Base-by-base conservation (phyloP, 2,888 invertebrate genomes). In the Branchipolynoe longqiensis region DNA sequence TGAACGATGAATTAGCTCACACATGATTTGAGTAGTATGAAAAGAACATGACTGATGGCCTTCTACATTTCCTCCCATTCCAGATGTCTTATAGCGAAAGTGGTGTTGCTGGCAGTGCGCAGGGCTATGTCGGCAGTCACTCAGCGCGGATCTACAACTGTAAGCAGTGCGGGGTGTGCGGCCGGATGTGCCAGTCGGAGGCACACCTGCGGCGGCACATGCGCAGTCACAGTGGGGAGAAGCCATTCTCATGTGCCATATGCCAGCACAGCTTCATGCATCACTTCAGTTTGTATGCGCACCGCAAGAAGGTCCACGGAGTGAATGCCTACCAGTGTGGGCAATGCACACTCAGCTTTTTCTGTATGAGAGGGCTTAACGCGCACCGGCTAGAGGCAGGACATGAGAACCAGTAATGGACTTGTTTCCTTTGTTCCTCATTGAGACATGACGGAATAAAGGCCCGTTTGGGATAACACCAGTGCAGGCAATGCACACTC, bases 121-220 rank as follows among this genome's bases (percentile, higher is more conserved):
- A n/a, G n/a, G n/a, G n/a, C n/a, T n/a, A n/a, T n/a, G n/a, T n/a
- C n/a, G 54, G 22, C 12, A 54, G 54, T 12, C 14, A 14, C 54
- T 54, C 54, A 54, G 62, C 31, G 3, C 62, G 62, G 25, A 25
- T 12, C 31, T 31, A 28, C 28, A 1, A 18, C 28, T n/a, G 28
- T 6, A 18, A 78, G 48, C 4, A 28, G 54, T 78, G 78, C 28
- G n/a, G 18, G 0, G 78, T 78, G 54, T 78, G 78, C 28, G 78
- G 22, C 1, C 25, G 31, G 31, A 31, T 25, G n/a, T 48, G 54
- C 31, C 41, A 25, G 28, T 48, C 78, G 28, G 48, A 12, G 18
- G 78, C 78, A 31, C 78, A 78, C 48, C 78, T 78, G 28, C 25
- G 25, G 25, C 25, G 78, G 12, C 78, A 78, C 54, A 78, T 78